phyloP scores from a whole-genome alignment of 2,797 vertebrate species.

The Loriculus beryllinus region DNA sequence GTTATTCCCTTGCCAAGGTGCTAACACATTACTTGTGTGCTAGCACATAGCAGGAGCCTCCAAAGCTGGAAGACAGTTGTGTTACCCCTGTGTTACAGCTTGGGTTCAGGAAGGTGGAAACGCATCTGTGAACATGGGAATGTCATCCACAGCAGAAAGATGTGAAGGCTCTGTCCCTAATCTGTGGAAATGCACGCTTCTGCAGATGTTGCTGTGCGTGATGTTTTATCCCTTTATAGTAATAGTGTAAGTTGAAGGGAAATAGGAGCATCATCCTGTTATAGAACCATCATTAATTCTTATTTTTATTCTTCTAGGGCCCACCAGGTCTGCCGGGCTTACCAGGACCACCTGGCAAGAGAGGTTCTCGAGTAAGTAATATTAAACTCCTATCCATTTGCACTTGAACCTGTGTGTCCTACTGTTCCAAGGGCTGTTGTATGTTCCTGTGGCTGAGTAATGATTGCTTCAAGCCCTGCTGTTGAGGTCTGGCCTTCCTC shows the following conservation, averaged over 20 bases:
- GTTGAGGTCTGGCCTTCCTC: neutral
- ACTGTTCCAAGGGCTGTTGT: neutral
- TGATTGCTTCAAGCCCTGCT: neutral
- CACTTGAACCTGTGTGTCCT: neutral
- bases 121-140: neutral
- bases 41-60: neutral
- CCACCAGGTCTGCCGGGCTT: conserved; percentile 87
- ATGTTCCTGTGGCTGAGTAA: neutral
- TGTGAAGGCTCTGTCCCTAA: neutral
- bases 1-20: neutral
- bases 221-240: neutral
- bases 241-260: neutral
- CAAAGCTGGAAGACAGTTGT: neutral
- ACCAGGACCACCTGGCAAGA: conserved; percentile 87
- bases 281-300: neutral
- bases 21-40: neutral
- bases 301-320: conserved; percentile 77
- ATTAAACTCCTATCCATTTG: neutral
- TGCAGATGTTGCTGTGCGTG: neutral
- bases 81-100: neutral
- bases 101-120: neutral
- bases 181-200: neutral
- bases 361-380: conserved; percentile 89
- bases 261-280: neutral
- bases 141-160: neutral